These are phyloP conservation scores for Drosophila yakuba DNA, from an alignment of 1,140 invertebrate genomes.

Conservation along the genomic window DNA sequence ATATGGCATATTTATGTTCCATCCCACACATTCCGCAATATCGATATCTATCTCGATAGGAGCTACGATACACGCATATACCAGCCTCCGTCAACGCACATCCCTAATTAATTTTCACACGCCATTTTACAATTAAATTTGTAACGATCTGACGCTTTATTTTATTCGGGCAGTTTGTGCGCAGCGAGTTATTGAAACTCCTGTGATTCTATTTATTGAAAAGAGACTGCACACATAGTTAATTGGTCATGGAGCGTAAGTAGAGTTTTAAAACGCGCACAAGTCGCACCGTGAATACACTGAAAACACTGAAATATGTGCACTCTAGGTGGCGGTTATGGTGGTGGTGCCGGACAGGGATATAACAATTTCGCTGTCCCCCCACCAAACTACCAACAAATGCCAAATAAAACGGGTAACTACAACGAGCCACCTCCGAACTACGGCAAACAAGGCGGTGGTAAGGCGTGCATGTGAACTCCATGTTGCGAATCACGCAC, in stretches of 20 bases:
- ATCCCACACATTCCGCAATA: not conserved
- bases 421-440: slow-evolving; percentile 82
- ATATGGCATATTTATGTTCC: not conserved
- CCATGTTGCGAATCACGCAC: slow-evolving; percentile 2
- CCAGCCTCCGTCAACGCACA: not conserved
- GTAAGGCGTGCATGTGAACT: slow-evolving; percentile 46
- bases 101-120: slow-evolving; percentile 45
- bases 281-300: not conserved
- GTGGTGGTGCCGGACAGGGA: slow-evolving; percentile 74
- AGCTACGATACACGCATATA: not conserved
- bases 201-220: slow-evolving; percentile 17
- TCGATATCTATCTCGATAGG: not conserved
- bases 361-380: slow-evolving; percentile 83
- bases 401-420: slow-evolving; percentile 76
- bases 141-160: slow-evolving; percentile 44
- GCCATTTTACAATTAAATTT: slow-evolving; percentile 69
- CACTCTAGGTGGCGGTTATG: slow-evolving; percentile 69
- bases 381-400: slow-evolving; percentile 81
- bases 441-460: slow-evolving; percentile 69
- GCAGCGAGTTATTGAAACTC: slow-evolving; percentile 13
- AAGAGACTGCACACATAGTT: slow-evolving; percentile 11
- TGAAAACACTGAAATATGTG: slow-evolving; percentile 36
- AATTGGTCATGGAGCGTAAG: slow-evolving; percentile 69
- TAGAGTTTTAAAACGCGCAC: slow-evolving; percentile 12
- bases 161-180: not conserved